These are phyloP conservation scores for Formica aserva DNA, from an alignment of 2,888 invertebrate genomes.

Conservation along the genomic window DNA sequence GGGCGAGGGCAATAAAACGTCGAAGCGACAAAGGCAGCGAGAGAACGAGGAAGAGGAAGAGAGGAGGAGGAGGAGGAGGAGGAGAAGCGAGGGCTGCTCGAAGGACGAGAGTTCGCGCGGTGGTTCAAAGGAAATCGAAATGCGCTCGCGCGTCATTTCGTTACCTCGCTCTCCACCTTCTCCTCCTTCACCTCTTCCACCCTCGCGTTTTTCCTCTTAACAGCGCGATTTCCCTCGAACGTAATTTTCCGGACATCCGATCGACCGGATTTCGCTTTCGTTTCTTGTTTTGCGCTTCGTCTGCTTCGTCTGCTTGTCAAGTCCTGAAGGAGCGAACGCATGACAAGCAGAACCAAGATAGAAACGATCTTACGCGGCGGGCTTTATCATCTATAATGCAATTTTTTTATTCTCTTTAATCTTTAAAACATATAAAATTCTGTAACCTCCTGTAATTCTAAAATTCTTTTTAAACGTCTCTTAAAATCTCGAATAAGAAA, in stretches of 20 bases:
- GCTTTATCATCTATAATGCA: slow-evolving; percentile 3
- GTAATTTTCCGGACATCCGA: slow-evolving; percentile 73
- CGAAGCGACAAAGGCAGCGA: slow-evolving; percentile 58
- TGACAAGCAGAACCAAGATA: not conserved
- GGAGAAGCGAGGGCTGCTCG: too few species aligned
- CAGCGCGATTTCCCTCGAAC: slow-evolving; percentile 67
- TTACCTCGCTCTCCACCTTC: slow-evolving; percentile 48
- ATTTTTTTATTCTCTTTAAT: not conserved
- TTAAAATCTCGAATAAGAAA: not conserved
- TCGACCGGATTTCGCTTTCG: slow-evolving; percentile 72
- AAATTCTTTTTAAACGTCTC: not conserved
- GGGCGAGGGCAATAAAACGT: slow-evolving; percentile 61
- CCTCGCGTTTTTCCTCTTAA: slow-evolving; percentile 55
- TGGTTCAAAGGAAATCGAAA: slow-evolving; percentile 71
- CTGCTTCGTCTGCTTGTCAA: slow-evolving; percentile 57
- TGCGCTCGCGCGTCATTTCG: slow-evolving; percentile 70
- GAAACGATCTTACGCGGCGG: not conserved
- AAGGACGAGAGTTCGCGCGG: slow-evolving; percentile 19
- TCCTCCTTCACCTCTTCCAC: not conserved
- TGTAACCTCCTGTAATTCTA: not conserved
- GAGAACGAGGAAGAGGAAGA: not conserved
- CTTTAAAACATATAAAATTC: not conserved
- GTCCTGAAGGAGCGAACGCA: slow-evolving; percentile 23
- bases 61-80: not conserved
- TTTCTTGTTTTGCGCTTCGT: slow-evolving; percentile 74